A percentile compares a stretch with the other conserved stretches of the same genome.
phyloP scores from a whole-genome alignment of 2,113 vertebrate species.

The Chauna torquata region DNA sequence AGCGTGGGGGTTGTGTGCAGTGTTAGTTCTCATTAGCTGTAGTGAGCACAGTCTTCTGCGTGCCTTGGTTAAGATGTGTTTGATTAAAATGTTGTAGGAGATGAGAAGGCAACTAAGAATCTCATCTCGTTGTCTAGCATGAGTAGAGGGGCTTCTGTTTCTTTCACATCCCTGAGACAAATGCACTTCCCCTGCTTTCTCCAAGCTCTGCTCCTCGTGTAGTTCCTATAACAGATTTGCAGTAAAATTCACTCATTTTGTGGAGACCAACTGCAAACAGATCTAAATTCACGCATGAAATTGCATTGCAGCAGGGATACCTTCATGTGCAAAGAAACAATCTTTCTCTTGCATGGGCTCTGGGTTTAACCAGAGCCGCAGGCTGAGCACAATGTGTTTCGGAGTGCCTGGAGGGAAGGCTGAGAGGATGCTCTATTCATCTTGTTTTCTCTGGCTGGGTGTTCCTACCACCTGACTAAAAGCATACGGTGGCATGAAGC shows the following conservation, averaged over 20 bases:
- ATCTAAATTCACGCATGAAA: not conserved
- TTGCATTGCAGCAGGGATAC: not conserved
- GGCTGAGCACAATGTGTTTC: not conserved
- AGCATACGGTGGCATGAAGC: not conserved
- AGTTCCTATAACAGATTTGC: not conserved
- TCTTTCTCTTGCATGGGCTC: not conserved
- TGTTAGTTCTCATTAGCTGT: accelerated
- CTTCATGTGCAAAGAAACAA: not conserved
- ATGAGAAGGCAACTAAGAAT: not conserved
- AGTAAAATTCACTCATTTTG: not conserved
- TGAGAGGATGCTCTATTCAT: not conserved
- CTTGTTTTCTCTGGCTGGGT: not conserved
- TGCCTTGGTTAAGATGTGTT: not conserved
- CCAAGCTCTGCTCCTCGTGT: not conserved
- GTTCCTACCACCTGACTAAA: not conserved
- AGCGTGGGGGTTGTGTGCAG: not conserved
- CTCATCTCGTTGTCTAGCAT: not conserved
- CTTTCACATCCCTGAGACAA: not conserved
- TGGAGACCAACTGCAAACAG: not conserved
- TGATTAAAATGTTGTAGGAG: not conserved
- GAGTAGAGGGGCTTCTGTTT: not conserved
- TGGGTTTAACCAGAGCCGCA: accelerated
- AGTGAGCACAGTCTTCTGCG: not conserved
- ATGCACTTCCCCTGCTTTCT: not conserved
- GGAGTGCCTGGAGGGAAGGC: not conserved